Percentiles rank a stretch among this genome's conserved stretches.
Conservation (phyloP, 2,113 vertebrate species). For the Pterocles burchelli region DNA sequence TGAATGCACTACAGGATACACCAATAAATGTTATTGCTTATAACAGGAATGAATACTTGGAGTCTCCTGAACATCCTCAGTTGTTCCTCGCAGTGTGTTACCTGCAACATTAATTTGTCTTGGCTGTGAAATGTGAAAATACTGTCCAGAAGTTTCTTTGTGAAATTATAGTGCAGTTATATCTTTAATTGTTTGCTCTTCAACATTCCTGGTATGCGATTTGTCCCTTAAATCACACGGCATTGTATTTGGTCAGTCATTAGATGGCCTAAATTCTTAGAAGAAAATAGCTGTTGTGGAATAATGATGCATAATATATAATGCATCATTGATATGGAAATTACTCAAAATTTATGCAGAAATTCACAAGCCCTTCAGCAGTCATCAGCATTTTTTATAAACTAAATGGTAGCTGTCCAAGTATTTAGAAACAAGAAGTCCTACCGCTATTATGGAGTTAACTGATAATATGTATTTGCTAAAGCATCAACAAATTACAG, state of each 20-base stretch:
- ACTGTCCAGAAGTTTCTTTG: not conserved
- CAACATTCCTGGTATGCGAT: not conserved
- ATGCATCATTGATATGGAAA: not conserved
- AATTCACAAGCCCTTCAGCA: conserved; percentile 3
- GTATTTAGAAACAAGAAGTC: conserved; percentile 18
- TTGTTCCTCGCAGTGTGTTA: not conserved
- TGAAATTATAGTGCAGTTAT: not conserved
- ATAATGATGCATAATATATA: conserved; percentile 4
- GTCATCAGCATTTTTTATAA: conserved; percentile 1
- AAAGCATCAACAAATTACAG: conserved; percentile 15
- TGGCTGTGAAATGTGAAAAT: not conserved
- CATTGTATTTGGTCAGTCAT: not conserved
- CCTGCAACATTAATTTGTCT: not conserved
- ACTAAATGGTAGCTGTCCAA: not conserved
- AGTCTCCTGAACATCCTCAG: not conserved
- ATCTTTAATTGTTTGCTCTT: not conserved
- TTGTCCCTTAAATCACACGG: not conserved
- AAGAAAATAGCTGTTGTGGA: not conserved
- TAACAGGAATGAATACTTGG: not conserved
- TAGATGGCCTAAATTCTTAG: not conserved
- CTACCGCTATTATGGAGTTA: not conserved
- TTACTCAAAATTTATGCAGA: conserved; percentile 15
- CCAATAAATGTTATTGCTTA: not conserved
- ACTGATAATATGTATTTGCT: conserved; percentile 3
- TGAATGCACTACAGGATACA: rapidly evolving